Evolutionary conservation across 2,888 invertebrate genomes (phyloP), one percentile per base, ranked within the genome.

Genomic region (Trachelus stipa): DNA sequence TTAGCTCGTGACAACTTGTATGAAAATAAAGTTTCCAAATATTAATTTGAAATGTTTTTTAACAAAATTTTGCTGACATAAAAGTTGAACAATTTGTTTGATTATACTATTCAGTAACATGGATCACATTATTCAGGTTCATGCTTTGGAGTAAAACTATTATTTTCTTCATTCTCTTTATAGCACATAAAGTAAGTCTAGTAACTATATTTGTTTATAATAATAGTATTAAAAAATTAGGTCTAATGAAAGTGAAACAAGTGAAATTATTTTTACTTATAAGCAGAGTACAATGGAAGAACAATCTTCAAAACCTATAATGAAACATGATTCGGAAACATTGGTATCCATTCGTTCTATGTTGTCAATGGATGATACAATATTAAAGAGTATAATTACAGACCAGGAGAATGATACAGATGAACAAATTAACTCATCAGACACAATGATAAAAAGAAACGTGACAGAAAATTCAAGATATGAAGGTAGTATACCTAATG

Each of bases 321-420:
- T 9, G 11, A 73, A 73, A 11, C n/a, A 34, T 12, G n/a, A 12
- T 34, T 34, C 68, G 1, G 73, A 56, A n/a, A 73, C 78, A 11
- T 34, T 78, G 23, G 23, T 74, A 76, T 31, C 12, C 1, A 77
- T 82, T 75, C 79, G 81, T 74, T 82, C 81, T 33, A 69, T 85
- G 37, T 74, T 84, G 30, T 81, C 73, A 23, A 68, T 84, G 69
- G 82, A 84, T 73, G 81, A 85, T 34, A 81, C 83, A 6, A 6
- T 75, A 31, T 56, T 75, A 15, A 56, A 75, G 31, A 31, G 12
- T n/a, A 31, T 75, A 35, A 35, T 11, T 34, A 11, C 73, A 75
- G 81, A 79, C 37, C 34, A 79, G 73, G 77, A 75, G 12, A 71
- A 31, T 1, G 71, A 71, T 15, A 71, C 6, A 1, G 71, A 71